Evolutionary conservation across 2,797 vertebrate species (phyloP).

Genomic region (Pipistrellus nathusii): DNA sequence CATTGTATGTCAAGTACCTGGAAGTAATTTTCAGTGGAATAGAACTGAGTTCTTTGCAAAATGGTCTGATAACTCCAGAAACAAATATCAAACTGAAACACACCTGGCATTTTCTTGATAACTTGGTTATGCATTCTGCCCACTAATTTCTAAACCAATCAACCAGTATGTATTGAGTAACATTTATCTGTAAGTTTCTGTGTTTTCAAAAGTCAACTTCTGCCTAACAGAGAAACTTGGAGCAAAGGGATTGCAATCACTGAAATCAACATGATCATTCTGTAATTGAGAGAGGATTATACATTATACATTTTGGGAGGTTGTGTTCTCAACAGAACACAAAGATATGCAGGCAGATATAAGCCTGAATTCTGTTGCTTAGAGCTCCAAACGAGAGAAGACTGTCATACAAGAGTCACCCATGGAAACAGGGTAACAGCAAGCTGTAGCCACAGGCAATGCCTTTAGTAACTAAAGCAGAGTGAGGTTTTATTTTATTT

Average conservation of each 20-base stretch:
- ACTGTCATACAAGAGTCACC: background rate
- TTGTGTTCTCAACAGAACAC: background rate
- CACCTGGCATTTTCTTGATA: background rate
- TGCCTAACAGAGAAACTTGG: background rate
- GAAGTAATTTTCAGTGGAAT: background rate
- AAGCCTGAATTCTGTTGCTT: background rate
- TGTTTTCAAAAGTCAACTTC: background rate
- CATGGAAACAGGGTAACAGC: too few species aligned
- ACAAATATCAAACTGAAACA: conserved; percentile 13
- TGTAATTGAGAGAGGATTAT: background rate
- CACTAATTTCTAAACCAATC: background rate
- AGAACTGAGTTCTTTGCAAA: background rate
- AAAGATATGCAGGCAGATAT: background rate
- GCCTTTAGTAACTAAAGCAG: too few species aligned
- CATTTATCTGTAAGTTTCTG: background rate
- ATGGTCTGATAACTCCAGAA: background rate
- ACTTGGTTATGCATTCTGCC: background rate
- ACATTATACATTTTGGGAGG: background rate
- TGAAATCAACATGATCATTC: background rate
- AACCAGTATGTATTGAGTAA: background rate
- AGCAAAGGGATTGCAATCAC: background rate
- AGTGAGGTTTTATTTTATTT: too few species aligned
- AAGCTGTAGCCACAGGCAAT: too few species aligned
- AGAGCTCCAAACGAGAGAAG: background rate
- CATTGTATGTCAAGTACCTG: background rate